Base-by-base conservation (phyloP, 2,113 vertebrate species). In the Sebastes fasciatus region DNA sequence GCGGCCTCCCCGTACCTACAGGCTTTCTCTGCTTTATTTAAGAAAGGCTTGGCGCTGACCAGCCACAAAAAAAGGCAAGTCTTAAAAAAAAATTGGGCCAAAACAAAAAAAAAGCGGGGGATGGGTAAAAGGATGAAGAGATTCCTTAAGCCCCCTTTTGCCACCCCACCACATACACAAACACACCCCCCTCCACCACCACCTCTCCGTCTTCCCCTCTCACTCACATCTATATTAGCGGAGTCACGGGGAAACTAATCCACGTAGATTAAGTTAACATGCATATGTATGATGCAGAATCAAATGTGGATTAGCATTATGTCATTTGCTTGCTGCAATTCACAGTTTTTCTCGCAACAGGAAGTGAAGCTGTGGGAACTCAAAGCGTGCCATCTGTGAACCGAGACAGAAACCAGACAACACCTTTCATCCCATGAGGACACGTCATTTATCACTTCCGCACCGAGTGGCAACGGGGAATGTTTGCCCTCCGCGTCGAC, bases 1-100 rank as follows among this genome's bases (percentile, higher is more conserved):
- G 91, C 86, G 57, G 86, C 92, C 92, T 79, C 87, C 85, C 88
- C 88, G 68, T 91, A 92, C 93, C 93, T 94, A 89, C 82, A 87
- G 87, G 86, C 90, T 89, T 85, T 40, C 75, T 91, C 94, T 69
- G 89, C 86, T 94, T 94, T 92, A 92, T 93, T 91, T 83, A 90
- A 94, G 90, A 94, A 88, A 93, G 86, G 82, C 87, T 81, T 82
- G 76, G 76, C 63, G 73, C 85, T 93, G 92, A 94, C 93, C 93
- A 71, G 86, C 77, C 91, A 94, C 91, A 93, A 93, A 94, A 92
- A 95, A 94, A 95, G 93, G 91, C 93, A 93, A 93, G 90, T 92
- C 93, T 94, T 95, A 81, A 93, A 94, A 68, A 67, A 26, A 94
- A 93, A 84, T 81, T 85, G 80, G 86, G 77, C 23, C 85, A 85